Percentiles rank a stretch among this genome's conserved stretches.
These are phyloP conservation scores for Mormyrus iriodes DNA, from an alignment of 2,113 vertebrate species.

Conservation along the genomic window DNA sequence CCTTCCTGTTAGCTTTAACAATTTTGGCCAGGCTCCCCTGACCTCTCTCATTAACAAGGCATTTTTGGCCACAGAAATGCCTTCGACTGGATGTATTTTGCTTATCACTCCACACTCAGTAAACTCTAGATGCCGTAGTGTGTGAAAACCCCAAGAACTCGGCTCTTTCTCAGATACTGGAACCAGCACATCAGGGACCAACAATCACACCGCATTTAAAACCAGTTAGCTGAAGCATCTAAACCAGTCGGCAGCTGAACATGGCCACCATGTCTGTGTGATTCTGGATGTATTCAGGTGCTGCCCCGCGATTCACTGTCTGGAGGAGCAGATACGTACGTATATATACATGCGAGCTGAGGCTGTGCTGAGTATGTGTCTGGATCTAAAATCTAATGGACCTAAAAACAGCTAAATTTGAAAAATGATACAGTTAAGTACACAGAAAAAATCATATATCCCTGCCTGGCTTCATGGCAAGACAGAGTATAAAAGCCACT, in stretches of 20 bases:
- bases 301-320: not conserved
- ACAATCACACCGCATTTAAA: not conserved
- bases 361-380: not conserved
- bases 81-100: not conserved
- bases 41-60: not conserved
- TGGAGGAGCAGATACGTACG: not conserved
- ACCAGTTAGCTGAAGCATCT: not conserved
- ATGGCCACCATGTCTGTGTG: not conserved
- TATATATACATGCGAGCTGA: not conserved
- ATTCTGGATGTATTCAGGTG: not conserved
- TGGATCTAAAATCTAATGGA: not conserved
- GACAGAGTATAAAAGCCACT: conserved; percentile 4
- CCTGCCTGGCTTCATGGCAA: not conserved
- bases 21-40: not conserved
- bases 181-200: not conserved
- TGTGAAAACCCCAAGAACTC: not conserved
- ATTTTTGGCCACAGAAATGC: not conserved
- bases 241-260: not conserved
- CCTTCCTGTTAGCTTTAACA: not conserved
- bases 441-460: not conserved
- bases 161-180: not conserved
- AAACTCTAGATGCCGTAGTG: not conserved
- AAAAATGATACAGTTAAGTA: not conserved
- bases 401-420: not conserved
- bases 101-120: not conserved